These are phyloP conservation scores for Xylophagus ater DNA, from an alignment of 2,888 invertebrate species.

Conservation along the genomic window DNA sequence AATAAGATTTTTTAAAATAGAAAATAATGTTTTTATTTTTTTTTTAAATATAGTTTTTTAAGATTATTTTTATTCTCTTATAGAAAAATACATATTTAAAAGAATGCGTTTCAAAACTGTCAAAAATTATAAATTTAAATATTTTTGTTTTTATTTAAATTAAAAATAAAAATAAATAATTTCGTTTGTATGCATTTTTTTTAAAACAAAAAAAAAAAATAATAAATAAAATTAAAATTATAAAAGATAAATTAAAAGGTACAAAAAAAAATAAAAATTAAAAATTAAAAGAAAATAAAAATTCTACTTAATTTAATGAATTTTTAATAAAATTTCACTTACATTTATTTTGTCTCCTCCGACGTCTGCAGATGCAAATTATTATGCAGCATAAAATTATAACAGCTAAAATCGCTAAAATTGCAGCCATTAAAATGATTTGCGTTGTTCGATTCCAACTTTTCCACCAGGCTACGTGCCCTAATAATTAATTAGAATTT, in stretches of 20 bases:
- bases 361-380: slow-evolving; percentile 66
- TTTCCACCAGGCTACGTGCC: slow-evolving; percentile 70
- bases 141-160: not conserved
- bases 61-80: no score
- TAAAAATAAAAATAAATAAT: slow-evolving; percentile 2
- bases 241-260: slow-evolving; percentile 9
- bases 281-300: not conserved
- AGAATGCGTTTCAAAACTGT: no score
- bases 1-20: slow-evolving; percentile 10
- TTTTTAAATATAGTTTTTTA: slow-evolving; percentile 13
- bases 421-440: slow-evolving; percentile 59
- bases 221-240: slow-evolving; percentile 4
- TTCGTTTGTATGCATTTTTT: no score
- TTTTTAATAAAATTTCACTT: slow-evolving; percentile 24
- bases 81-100: no score
- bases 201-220: slow-evolving; percentile 6
- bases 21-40: slow-evolving; percentile 14
- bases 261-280: slow-evolving; percentile 7
- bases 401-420: slow-evolving; percentile 56
- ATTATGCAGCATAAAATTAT: slow-evolving; percentile 75
- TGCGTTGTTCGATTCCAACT: slow-evolving; percentile 65
- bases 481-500: no score
- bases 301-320: not conserved
- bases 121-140: no score
- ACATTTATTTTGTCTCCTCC: slow-evolving; percentile 53